A percentile compares a stretch with the other conserved stretches of the same genome.
Evolutionary conservation across 2,797 vertebrate genomes (phyloP).

Genomic region (Hippoglossus hippoglossus): DNA sequence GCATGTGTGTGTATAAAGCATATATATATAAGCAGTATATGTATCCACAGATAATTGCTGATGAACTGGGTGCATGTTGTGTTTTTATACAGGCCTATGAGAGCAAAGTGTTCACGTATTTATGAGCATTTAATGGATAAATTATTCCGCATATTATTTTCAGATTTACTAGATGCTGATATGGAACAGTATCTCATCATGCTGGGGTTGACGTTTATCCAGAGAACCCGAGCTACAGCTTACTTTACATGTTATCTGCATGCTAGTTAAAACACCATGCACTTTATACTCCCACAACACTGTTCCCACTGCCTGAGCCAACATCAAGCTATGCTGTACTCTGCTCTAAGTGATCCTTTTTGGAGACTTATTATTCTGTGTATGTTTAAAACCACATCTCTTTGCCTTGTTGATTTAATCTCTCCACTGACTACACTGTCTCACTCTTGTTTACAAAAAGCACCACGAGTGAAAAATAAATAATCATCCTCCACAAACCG

Average conservation of each 20-base stretch:
- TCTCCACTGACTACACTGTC: conserved; percentile 44
- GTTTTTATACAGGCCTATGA: conserved; percentile 49
- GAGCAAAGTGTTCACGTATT: conserved; percentile 59
- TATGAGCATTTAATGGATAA: conserved; percentile 45
- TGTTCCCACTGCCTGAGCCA: conserved; percentile 69
- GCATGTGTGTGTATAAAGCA: conserved; percentile 22
- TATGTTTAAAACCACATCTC: conserved; percentile 16
- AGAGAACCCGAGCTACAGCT: conserved; percentile 37
- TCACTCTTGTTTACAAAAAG: conserved; percentile 64
- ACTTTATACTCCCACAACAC: conserved; percentile 70
- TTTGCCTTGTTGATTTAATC: conserved; percentile 32
- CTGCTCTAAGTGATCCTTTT: conserved; percentile 34
- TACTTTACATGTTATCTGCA: conserved; percentile 43
- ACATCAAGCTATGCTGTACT: conserved; percentile 47
- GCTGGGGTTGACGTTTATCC: conserved; percentile 46
- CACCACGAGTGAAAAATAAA: conserved; percentile 70
- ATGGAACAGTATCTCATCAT: conserved; percentile 46
- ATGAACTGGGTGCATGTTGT: conserved; percentile 55
- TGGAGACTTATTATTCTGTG: neutral
- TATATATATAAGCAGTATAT: conserved; percentile 8
- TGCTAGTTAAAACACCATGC: conserved; percentile 54
- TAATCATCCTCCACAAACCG: conserved; percentile 21
- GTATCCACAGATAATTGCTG: conserved; percentile 30
- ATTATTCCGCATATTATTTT: conserved; percentile 34
- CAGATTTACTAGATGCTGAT: conserved; percentile 46